These are phyloP conservation scores for Conistra vaccinii DNA, from an alignment of 2,888 invertebrate species.

Conservation along the genomic window DNA sequence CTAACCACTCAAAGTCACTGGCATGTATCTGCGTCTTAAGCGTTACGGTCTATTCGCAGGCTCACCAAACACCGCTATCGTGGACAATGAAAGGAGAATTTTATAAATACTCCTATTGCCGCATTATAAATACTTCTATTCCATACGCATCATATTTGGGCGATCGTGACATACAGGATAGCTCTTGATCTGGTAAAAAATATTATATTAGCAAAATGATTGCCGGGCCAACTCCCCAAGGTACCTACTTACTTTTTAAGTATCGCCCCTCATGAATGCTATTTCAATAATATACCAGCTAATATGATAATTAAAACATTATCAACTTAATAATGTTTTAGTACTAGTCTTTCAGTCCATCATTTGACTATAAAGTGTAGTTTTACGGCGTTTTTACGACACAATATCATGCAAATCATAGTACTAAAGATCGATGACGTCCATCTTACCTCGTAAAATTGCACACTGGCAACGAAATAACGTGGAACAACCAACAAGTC, in stretches of 20 bases:
- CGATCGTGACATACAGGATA: too few relatives aligned
- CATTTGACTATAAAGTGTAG: conserved; percentile 28
- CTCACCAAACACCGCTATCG: neutral
- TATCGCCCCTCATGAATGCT: neutral
- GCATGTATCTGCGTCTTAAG: too few relatives aligned
- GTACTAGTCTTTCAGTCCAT: neutral
- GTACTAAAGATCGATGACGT: conserved; percentile 63
- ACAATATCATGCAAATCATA: conserved; percentile 70
- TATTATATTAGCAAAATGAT: too few relatives aligned
- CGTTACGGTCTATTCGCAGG: neutral
- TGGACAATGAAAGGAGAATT: neutral
- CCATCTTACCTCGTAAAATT: conserved; percentile 56
- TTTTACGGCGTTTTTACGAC: conserved; percentile 67
- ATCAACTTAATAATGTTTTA: conserved; percentile 21
- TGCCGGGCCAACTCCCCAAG: neutral
- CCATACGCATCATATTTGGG: too few relatives aligned
- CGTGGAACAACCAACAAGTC: conserved; percentile 25
- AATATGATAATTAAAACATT: conserved; percentile 13
- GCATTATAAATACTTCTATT: too few relatives aligned
- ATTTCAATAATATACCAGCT: neutral
- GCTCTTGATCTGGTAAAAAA: too few relatives aligned
- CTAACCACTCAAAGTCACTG: too few relatives aligned
- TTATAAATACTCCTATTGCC: too few relatives aligned
- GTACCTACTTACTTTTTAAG: neutral
- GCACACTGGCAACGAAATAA: conserved; percentile 35